Base-by-base conservation (phyloP, 2,113 vertebrate genomes). In the Polypterus senegalus region DNA sequence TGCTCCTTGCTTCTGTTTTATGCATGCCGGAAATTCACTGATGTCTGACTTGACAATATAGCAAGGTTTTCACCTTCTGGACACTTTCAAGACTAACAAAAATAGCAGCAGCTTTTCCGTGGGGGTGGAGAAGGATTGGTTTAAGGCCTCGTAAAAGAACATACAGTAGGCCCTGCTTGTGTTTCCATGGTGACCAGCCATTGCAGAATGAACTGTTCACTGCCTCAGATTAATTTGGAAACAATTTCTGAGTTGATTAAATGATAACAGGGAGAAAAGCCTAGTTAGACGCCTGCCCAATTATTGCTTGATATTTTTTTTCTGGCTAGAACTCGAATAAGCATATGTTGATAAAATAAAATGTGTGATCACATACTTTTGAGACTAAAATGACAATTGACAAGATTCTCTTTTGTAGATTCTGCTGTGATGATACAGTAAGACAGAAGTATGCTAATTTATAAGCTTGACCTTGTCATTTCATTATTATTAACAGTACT, bases 41-140 rank as follows among this genome's bases (percentile, higher is more conserved):
- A 27, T 52, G 70, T 67, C 63, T 76, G 75, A 72, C 72, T 70
- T 61, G 73, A 74, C 80, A 81, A 83, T 85, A 76, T 79, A 76
- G 70, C 76, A 74, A 71, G 79, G 82, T 79, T 81, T 88, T 68
- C 65, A 66, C 70, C 61, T 63, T 59, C 65, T 66, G 73, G 85
- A 82, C 81, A 77, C 64, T 75, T 86, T 86, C 79, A 84, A 64
- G 65, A 74, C 66, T 54, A 46, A 27, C 27, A 27, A 27, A 27
- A 27, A 27, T 55, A 55, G 54, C 10, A 27, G 54, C 49, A 49
- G 9, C 9, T 10, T 49, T 57, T 48, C 64, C 52, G 60, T 79
- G 76, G 59, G 62, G 57, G 59, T 73, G 75, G 63, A 62, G 49
- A 63, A 66, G 64, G 67, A 53, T 54, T 65, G 61, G 61, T 67